Evolutionary conservation across 2,888 invertebrate species (phyloP).

Genomic region (Scotopteryx bipunctaria): DNA sequence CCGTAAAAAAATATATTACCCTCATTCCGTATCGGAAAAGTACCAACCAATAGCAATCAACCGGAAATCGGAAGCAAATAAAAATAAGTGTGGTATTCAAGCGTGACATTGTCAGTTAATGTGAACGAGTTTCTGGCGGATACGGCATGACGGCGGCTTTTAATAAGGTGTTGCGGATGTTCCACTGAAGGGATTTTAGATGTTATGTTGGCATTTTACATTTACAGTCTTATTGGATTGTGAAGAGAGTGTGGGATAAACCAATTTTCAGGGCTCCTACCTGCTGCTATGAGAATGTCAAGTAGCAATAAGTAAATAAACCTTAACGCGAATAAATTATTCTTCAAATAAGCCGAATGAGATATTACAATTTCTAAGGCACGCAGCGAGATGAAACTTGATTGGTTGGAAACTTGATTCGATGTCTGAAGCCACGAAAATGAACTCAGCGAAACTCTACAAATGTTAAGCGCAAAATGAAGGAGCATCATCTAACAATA

Average conservation of each 20-base stretch:
- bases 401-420: conserved; percentile 20
- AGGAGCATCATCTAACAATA: conserved; percentile 3
- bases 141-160: conserved; percentile 8
- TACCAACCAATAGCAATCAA: conserved; percentile 8
- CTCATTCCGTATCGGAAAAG: conserved; percentile 16
- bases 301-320: not conserved
- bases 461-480: conserved; percentile 15
- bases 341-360: conserved; percentile 2
- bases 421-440: conserved; percentile 22
- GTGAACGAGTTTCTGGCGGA: conserved; percentile 18
- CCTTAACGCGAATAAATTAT: not conserved
- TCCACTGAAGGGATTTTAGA: not conserved
- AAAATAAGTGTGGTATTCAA: conserved; percentile 31
- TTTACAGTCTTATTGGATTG: not conserved
- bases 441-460: conserved; percentile 16
- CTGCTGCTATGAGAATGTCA: conserved; percentile 1
- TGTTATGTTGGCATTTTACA: not conserved
- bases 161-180: conserved; percentile 2
- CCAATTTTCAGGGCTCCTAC: not conserved
- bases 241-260: not conserved
- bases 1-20: conserved; percentile 10
- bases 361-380: conserved; percentile 14
- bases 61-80: conserved; percentile 25
- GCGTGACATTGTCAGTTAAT: conserved; percentile 33
- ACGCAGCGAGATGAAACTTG: conserved; percentile 15